Evolutionary conservation across 1,140 invertebrate species (phyloP), one percentile per base, ranked within the genome.

Genomic region (Lasioglossum baleicum): DNA sequence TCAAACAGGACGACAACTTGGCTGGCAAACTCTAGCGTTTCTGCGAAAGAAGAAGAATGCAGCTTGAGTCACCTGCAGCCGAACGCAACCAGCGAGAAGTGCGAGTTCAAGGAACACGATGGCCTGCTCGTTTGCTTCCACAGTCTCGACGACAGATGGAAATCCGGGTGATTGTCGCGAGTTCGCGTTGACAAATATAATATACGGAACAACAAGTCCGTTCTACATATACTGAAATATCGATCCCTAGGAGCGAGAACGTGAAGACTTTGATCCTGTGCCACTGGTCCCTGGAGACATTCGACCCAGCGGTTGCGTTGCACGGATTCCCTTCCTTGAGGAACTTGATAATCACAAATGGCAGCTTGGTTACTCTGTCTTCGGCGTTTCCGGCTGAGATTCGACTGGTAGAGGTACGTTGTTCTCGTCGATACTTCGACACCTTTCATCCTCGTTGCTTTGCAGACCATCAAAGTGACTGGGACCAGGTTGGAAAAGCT

Each of bases 401-500:
- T 42, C 64, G 68, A 68, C 65, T 70, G 60, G 68, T 90, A 6
- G 85, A 89, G 84, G 89, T 89, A 86, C n/a, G 26, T 58, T 58
- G 20, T 58, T 10, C 1, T 2, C 20, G 7, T 58, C 20, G 20
- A 20, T n/a, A 1, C 13, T 2, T 13, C 44, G 44, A 48, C 1
- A 11, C 10, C 13, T 11, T 48, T 10, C 10, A 7, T n/a, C 44
- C 13, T 48, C 5, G 6, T n/a, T 20, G 20, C 4, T n/a, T 8
- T 13, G 53, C 17, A 22, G 68, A 20, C 7, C 3, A 35, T 35
- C 61, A 92, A 91, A 53, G 91, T 94, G 22, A 92, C 87, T 3
- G 92, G 90, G 81, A 94, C 94, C 10, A 91, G 88, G 75, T 86
- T 94, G 40, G 83, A 85, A 2, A 63, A 89, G 26, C 76, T 94